Base-by-base conservation (phyloP, 2,113 vertebrate species). In the Rana temporaria region DNA sequence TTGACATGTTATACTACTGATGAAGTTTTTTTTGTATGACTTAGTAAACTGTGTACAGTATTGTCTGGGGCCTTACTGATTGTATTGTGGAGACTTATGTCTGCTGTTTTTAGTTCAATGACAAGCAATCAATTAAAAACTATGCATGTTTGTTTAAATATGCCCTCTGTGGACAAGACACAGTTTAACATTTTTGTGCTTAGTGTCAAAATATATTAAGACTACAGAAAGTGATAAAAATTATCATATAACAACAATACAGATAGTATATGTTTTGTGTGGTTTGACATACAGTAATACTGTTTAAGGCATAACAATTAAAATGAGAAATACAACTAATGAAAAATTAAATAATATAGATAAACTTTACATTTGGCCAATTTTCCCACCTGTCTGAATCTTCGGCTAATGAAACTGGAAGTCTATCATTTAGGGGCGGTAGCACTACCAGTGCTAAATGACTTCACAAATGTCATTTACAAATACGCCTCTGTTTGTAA, bases 1-100 rank as follows among this genome's bases (percentile, higher is more conserved):
- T 89, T 92, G 91, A 91, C 91, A 87, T 88, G 88, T 90, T 90
- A 26, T 85, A 88, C 86, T 78, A 85, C 84, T 89, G 85, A 89
- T 84, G 81, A 89, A 87, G 86, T 77, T 89, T 87, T 86, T 38
- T 88, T 82, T 0, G 76, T 79, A 70, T 88, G 90, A 92, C 89
- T 91, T 83, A 64, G 78, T 85, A 86, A 87, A 84, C 67, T 20
- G 55, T 69, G 63, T n/a, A 65, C 26, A 75, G 11, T 15, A 73
- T 74, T 68, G n/a, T 26, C 56, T 89, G 66, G 84, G 86, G 85
- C 68, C 5, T 30, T 0, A 52, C 53, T 79, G 75, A 84, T 82
- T 87, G 67, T 22, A 81, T 69, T 55, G 78, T 17, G 73, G 30
- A 55, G 69, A 65, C 30, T 76, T 6, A 16, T 30, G 19, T n/a